Evolutionary conservation across 1,140 invertebrate species (phyloP), one percentile per base, ranked within the genome.

Genomic region (Neodiprion virginianus): DNA sequence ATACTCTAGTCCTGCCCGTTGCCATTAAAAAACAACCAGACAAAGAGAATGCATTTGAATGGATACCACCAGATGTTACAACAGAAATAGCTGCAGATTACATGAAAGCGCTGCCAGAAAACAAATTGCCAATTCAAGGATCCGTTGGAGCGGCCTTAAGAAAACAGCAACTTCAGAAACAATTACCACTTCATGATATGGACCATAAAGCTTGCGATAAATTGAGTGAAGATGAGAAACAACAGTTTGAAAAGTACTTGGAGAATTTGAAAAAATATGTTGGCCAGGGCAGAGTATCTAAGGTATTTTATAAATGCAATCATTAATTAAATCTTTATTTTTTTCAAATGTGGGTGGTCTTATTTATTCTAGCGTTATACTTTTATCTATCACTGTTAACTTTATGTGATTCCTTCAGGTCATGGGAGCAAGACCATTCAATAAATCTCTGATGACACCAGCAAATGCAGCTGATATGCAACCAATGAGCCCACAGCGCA

Each of bases 121-220:
- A 91, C 1, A 89, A 93, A 81, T 90, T 95, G 67, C 95, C 95
- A 8, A 93, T 96, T 67, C 93, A 91, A 72, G 95, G 94, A 9
- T 93, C 93, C 50, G 89, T 91, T 73, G 95, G 94, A 65, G 95
- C 95, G 1, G 87, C 89, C 49, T 90, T 92, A 71, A 89, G 95
- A 40, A 94, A 93, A 78, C 93, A 93, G 71, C 92, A 94, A 74
- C 89, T 96, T 5, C 92, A 95, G 81, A 93, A 94, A 75, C 95
- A 96, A 86, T 89, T 96, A 50, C 95, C 95, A 8, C 89, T 94
- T 7, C 94, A 96, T 83, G 95, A 96, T 84, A 92, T 96, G 69
- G 92, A 94, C 85, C 79, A 90, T 48, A 86, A 88, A 74, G 89
- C 89, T 7, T 91, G 90, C 77, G 92, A 94, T 79, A 88, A 91